Conservation (phyloP, 2,888 invertebrate genomes). For the Lasioglossum morio region DNA sequence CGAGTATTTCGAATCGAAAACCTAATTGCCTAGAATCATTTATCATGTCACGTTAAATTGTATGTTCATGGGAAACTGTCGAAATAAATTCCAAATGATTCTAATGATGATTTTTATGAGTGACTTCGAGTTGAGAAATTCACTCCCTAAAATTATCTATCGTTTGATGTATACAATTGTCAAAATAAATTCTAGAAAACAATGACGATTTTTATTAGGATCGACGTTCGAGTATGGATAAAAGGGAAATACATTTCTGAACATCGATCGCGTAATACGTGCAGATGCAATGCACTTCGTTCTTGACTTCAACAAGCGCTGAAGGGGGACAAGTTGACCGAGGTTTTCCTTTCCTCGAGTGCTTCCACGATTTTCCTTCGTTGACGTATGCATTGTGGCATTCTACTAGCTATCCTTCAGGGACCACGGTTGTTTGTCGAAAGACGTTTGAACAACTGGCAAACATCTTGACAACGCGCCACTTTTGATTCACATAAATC, state of each 20-base stretch:
- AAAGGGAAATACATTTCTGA: background rate
- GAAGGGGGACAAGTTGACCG: conserved; percentile 45
- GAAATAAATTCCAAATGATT: background rate
- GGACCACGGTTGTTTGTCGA: conserved; percentile 52
- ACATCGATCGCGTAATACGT: conserved; percentile 42
- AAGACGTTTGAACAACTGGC: conserved; percentile 41
- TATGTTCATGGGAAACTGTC: background rate
- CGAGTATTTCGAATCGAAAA: background rate
- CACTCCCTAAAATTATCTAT: too few species aligned
- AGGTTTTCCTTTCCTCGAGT: conserved; percentile 41
- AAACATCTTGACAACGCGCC: conserved; percentile 17
- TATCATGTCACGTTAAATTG: too few species aligned
- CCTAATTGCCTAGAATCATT: too few species aligned
- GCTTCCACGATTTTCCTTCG: conserved; percentile 34
- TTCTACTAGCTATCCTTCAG: conserved; percentile 46
- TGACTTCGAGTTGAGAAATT: background rate
- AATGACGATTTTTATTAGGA: background rate
- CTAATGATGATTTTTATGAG: background rate
- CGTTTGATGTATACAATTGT: too few species aligned
- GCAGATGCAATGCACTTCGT: conserved; percentile 58
- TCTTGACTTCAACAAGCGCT: conserved; percentile 47
- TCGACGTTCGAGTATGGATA: background rate
- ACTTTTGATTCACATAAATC: conserved; percentile 16
- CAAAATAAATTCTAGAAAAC: too few species aligned
- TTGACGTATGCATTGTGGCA: conserved; percentile 28